phyloP scores from a whole-genome alignment of 2,888 invertebrate genomes.

The Andrena haemorrhoa region DNA sequence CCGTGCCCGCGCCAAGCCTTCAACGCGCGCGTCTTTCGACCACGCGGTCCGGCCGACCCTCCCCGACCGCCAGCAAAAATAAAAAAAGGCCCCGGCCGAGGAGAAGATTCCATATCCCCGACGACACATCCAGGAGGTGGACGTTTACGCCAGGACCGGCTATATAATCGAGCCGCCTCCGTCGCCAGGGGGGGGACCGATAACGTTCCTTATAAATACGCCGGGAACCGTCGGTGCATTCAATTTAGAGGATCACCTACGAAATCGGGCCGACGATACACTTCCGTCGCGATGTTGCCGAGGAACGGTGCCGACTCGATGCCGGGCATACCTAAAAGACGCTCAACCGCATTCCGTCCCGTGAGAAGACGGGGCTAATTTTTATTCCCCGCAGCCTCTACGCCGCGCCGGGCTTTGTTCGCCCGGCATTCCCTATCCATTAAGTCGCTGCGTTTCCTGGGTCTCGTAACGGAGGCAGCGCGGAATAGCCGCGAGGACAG shows the following conservation, averaged over 20 bases:
- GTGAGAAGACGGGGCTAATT: conserved; percentile 26
- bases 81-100: conserved; percentile 27
- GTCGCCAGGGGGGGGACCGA: conserved; percentile 36
- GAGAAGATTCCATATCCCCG: conserved; percentile 39
- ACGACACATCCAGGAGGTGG: conserved; percentile 41
- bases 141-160: conserved; percentile 32
- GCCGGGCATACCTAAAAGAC: neutral
- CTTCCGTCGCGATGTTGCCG: neutral
- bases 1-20: conserved; percentile 18
- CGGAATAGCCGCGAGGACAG: neutral
- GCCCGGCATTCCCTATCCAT: conserved; percentile 19
- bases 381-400: conserved; percentile 12
- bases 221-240: conserved; percentile 33
- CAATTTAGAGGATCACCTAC: neutral
- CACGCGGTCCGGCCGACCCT: conserved; percentile 16
- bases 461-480: conserved; percentile 16
- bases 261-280: neutral
- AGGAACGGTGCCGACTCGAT: neutral
- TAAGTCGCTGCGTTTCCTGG: conserved; percentile 22
- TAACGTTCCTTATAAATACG: conserved; percentile 50
- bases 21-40: conserved; percentile 29
- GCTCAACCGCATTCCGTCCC: conserved; percentile 17
- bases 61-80: conserved; percentile 3
- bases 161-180: conserved; percentile 38
- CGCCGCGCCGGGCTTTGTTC: conserved; percentile 2